Base-by-base conservation (phyloP, 1,140 invertebrate species). In the Rhagoletis zephyria region DNA sequence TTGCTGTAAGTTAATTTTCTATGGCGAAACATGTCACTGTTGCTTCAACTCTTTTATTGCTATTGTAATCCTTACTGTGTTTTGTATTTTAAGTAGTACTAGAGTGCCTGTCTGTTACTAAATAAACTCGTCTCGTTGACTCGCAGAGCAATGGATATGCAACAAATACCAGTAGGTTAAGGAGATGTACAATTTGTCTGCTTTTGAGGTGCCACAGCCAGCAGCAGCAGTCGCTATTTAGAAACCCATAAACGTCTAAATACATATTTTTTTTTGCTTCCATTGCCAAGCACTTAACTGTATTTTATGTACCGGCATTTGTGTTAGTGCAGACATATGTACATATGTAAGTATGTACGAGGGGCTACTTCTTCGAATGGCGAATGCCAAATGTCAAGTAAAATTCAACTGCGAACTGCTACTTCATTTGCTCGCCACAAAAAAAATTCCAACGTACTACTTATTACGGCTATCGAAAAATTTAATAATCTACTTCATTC, bases 341-440 rank as follows among this genome's bases (percentile, higher is more conserved):
- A 7, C 19, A 12, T 42, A 40, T 67, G 10, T 67, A 60, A 64
- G 9, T 16, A 67, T 30, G 9, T 56, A 56, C 51, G 6, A 56
- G 48, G 45, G n/a, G 48, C 48, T 81, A 30, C 0, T 81, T 51
- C 51, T 81, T 56, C 30, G 30, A 30, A n/a, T 10, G 74, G 16
- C 19, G 45, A 10, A 81, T 56, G 74, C 48, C 74, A 81, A 81
- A 81, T 81, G 74, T 81, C 74, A 81, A 42, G 14, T 56, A 81
- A 81, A 81, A 81, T 30, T 81, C 48, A 59, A 56, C 48, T 81
- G 19, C 19, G 56, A 81, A 81, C 4, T 81, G 48, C 74, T 81
- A 56, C 74, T 59, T 56, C 51, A 81, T 51, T 81, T 81, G 42
- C 30, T 30, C 42, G 74, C 9, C 74, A 81, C 74, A 48, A 45